Percentiles rank a stretch among this genome's conserved stretches.
These are phyloP conservation scores for Tribolium castaneum DNA, from an alignment of 1,140 invertebrate species.

Conservation along the genomic window DNA sequence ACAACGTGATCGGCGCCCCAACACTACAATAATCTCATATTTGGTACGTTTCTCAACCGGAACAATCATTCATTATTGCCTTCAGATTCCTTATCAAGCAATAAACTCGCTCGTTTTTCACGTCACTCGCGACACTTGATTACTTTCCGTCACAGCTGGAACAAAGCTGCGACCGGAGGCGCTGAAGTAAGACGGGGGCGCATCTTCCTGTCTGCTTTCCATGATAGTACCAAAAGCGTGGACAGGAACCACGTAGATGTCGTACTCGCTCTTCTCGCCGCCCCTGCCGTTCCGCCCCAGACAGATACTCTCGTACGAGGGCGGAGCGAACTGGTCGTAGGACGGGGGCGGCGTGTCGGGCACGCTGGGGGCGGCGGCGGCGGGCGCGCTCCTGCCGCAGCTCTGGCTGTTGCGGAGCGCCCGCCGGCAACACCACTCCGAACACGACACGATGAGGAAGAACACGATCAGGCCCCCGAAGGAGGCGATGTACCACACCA, in stretches of 20 bases:
- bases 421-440: slow-evolving; percentile 69
- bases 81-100: slow-evolving; percentile 12
- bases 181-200: slow-evolving; percentile 30
- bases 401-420: slow-evolving; percentile 52
- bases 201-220: slow-evolving; percentile 28
- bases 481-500: slow-evolving; percentile 72
- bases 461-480: slow-evolving; percentile 71
- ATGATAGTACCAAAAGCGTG: slow-evolving; percentile 53
- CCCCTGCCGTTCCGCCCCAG: slow-evolving; percentile 59
- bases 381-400: slow-evolving; percentile 46
- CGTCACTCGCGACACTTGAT: slow-evolving; percentile 16
- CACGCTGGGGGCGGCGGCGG: slow-evolving; percentile 48
- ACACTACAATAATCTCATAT: slow-evolving; percentile 1
- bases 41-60: background rate
- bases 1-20: slow-evolving; percentile 2
- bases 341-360: slow-evolving; percentile 68
- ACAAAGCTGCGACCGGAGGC: background rate
- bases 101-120: background rate
- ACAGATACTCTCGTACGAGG: slow-evolving; percentile 69
- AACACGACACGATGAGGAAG: slow-evolving; percentile 72
- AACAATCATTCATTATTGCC: slow-evolving; percentile 5
- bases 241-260: slow-evolving; percentile 68
- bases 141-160: background rate
- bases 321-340: slow-evolving; percentile 71
- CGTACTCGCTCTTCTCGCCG: slow-evolving; percentile 64